A percentile compares a stretch with the other conserved stretches of the same genome.
These are phyloP conservation scores for Nothobranchius furzeri DNA, from an alignment of 2,113 vertebrate genomes.

Conservation along the genomic window DNA sequence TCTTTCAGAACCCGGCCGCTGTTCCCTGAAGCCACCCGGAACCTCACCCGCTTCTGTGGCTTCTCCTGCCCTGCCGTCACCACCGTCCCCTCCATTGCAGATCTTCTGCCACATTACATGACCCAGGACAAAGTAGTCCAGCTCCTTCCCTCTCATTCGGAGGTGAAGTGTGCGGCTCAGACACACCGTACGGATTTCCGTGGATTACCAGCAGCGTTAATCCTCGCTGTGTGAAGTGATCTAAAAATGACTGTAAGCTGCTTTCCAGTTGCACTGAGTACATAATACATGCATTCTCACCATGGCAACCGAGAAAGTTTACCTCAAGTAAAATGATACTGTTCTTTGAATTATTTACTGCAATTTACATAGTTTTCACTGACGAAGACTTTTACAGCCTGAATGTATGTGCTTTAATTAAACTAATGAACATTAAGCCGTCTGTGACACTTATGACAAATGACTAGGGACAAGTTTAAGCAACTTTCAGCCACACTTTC, in stretches of 20 bases:
- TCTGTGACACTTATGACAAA: conserved; percentile 7
- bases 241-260: conserved; percentile 78
- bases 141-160: conserved; percentile 60
- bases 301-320: conserved; percentile 87
- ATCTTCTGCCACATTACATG: conserved; percentile 77
- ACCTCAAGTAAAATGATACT: conserved; percentile 86
- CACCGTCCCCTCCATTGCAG: conserved; percentile 77
- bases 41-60: conserved; percentile 88
- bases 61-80: conserved; percentile 75
- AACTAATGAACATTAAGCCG: conserved; percentile 24
- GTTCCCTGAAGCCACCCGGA: conserved; percentile 91
- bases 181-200: conserved; percentile 56
- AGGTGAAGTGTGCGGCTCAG: conserved; percentile 46
- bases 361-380: conserved; percentile 73
- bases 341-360: conserved; percentile 84
- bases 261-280: conserved; percentile 72
- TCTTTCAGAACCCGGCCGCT: conserved; percentile 94
- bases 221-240: conserved; percentile 61
- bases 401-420: conserved; percentile 45
- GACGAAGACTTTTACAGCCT: conserved; percentile 51
- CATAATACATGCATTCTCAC: conserved; percentile 90
- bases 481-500: neutral
- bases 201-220: conserved; percentile 67
- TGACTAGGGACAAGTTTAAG: neutral
- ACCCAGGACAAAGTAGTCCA: conserved; percentile 55